These are phyloP conservation scores for Platycheirus albimanus DNA, from an alignment of 2,888 invertebrate genomes.

Conservation along the genomic window DNA sequence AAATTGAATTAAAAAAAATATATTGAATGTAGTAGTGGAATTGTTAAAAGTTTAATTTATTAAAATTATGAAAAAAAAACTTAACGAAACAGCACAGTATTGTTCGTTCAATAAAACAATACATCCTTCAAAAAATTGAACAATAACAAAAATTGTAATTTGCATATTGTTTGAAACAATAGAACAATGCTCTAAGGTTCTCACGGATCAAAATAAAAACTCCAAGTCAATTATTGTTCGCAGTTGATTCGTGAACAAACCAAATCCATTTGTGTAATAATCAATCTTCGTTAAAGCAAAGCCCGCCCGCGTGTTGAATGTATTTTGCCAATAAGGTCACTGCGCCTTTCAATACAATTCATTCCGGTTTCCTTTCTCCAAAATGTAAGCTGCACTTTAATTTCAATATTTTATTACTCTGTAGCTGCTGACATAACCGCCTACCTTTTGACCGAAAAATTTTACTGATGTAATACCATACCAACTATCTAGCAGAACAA, in stretches of 20 bases:
- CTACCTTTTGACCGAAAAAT: conserved; percentile 45
- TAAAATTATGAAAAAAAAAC: no score
- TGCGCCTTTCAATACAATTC: conserved; percentile 26
- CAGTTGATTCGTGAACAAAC: neutral
- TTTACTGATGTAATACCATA: conserved; percentile 53
- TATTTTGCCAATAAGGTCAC: conserved; percentile 42
- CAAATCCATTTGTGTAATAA: conserved; percentile 16
- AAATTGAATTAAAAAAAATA: conserved; percentile 67
- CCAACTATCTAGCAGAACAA: conserved; percentile 23
- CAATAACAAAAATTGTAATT: no score
- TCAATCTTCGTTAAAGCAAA: conserved; percentile 1
- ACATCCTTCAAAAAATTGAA: no score
- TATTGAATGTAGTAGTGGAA: neutral
- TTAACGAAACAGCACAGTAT: no score
- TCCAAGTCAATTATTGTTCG: neutral
- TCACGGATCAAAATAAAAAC: neutral
- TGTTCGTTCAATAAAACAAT: no score
- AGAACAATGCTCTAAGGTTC: neutral
- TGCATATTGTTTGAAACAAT: neutral
- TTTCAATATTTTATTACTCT: conserved; percentile 34
- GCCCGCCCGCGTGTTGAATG: conserved; percentile 16
- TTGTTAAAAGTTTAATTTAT: no score
- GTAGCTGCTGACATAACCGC: conserved; percentile 61
- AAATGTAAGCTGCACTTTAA: conserved; percentile 3
- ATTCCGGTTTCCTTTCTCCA: conserved; percentile 50